Conservation (phyloP, 2,888 invertebrate species). For the Choristoneura rosaceana region DNA sequence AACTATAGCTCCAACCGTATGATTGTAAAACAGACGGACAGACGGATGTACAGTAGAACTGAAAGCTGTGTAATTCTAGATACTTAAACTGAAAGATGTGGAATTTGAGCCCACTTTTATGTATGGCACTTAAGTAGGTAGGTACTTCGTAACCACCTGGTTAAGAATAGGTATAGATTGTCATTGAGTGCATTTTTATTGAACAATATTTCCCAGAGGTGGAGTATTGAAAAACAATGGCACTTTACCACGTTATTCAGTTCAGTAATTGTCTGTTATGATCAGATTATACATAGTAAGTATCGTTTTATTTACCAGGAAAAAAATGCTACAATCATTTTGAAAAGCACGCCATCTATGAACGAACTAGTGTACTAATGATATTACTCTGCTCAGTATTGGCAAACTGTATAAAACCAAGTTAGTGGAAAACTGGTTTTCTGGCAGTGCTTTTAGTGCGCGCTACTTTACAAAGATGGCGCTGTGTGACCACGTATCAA, state of each 20-base stretch:
- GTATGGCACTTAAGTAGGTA: background rate
- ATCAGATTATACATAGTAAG: background rate
- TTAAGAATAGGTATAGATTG: background rate
- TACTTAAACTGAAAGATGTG: background rate
- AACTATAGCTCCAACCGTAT: too few relatives aligned
- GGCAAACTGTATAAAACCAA: background rate
- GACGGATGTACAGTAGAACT: too few relatives aligned
- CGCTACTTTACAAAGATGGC: background rate
- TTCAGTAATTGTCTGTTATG: constrained; percentile 10
- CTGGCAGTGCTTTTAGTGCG: background rate
- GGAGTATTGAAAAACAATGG: constrained; percentile 14
- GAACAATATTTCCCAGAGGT: constrained; percentile 22
- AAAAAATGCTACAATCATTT: background rate
- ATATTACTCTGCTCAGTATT: background rate
- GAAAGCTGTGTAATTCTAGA: too few relatives aligned
- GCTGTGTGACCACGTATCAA: background rate
- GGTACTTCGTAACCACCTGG: background rate
- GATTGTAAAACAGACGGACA: too few relatives aligned
- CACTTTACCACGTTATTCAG: constrained; percentile 4
- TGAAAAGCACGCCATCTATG: background rate
- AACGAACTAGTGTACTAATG: background rate
- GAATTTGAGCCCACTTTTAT: background rate
- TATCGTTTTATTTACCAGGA: background rate
- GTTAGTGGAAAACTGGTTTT: background rate
- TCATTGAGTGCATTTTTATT: background rate